Conservation (phyloP, 2,797 vertebrate species). For the Uromys caudimaculatus region DNA sequence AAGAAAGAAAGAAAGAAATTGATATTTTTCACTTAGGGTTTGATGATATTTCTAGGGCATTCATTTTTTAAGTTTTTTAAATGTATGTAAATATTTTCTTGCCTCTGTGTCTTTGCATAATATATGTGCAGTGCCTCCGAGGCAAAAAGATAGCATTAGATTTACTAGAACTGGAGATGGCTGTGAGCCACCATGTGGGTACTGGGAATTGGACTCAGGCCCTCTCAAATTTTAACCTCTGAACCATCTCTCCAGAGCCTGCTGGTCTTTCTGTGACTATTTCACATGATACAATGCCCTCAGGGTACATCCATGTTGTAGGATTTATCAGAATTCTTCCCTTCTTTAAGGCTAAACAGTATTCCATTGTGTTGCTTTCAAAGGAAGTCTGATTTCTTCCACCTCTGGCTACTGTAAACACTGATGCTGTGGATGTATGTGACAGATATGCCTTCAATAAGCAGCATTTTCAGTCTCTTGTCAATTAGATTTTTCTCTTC, state of each 20-base stretch:
- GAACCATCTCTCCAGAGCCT: background rate
- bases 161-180: background rate
- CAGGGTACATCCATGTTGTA: background rate
- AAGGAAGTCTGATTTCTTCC: background rate
- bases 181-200: background rate
- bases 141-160: too few relatives aligned
- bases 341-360: background rate
- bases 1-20: background rate
- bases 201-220: background rate
- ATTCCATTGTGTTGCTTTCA: rapidly evolving
- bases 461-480: background rate
- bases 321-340: too few relatives aligned
- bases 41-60: background rate
- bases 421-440: too few relatives aligned
- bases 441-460: background rate
- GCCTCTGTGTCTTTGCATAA: background rate
- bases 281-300: background rate
- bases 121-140: background rate
- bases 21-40: background rate
- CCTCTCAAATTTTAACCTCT: background rate
- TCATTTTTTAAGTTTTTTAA: background rate
- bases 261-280: background rate
- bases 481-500: background rate
- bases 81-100: background rate
- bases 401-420: too few relatives aligned